A percentile compares a stretch with the other conserved stretches of the same genome.
Evolutionary conservation across 1,140 invertebrate genomes (phyloP).

Genomic region (Oscheius sp.): DNA sequence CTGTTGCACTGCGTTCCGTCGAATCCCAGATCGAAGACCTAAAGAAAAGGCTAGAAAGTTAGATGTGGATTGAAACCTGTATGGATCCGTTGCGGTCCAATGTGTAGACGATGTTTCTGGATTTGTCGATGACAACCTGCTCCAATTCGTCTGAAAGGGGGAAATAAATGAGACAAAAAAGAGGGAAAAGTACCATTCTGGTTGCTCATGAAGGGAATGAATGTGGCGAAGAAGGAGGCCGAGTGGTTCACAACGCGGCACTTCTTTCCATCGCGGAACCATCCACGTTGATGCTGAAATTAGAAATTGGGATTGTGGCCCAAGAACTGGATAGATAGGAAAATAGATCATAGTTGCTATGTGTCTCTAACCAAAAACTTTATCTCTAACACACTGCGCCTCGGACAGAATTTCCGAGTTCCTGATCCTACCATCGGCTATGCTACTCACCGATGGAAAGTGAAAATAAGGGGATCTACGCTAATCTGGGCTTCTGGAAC

Average conservation of each 20-base stretch:
- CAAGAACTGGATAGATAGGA: too few relatives aligned
- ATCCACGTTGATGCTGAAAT: slow-evolving; percentile 74
- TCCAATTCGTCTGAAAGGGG: slow-evolving; percentile 74
- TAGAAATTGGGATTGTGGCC: too few relatives aligned
- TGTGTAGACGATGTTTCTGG: slow-evolving; percentile 83
- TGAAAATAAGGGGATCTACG: too few relatives aligned
- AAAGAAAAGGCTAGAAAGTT: slow-evolving; percentile 61
- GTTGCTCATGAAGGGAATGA: slow-evolving; percentile 10
- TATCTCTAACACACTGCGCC: too few relatives aligned
- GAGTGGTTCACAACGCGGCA: slow-evolving; percentile 93
- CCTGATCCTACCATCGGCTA: too few relatives aligned
- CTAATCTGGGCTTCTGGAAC: too few relatives aligned
- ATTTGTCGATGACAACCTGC: slow-evolving; percentile 86
- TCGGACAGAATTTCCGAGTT: too few relatives aligned
- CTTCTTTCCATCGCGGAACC: slow-evolving; percentile 73
- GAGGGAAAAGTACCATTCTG: background rate
- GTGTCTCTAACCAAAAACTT: too few relatives aligned
- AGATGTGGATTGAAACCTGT: slow-evolving; percentile 69
- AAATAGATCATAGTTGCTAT: too few relatives aligned
- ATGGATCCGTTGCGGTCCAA: slow-evolving; percentile 71
- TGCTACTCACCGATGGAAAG: too few relatives aligned
- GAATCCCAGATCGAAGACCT: slow-evolving; percentile 83
- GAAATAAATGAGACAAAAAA: slow-evolving; percentile 1
- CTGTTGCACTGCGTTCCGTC: slow-evolving; percentile 73
- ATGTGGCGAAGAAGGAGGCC: slow-evolving; percentile 6